Base-by-base conservation (phyloP, 30 jellyfish, hydroid and myxozoan species). In the Aurelia sp. region DNA sequence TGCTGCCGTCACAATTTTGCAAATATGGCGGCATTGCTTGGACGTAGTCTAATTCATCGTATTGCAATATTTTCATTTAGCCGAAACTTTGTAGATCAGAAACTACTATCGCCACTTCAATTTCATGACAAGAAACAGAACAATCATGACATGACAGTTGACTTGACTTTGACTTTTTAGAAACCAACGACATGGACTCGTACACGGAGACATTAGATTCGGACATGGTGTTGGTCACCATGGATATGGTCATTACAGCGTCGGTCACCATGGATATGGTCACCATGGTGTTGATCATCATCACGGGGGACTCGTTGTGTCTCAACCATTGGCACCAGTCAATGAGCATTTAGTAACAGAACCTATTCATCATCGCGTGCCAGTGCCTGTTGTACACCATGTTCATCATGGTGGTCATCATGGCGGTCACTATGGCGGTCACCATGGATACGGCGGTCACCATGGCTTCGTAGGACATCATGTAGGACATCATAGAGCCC, bases 121-220 rank as follows among this genome's bases (percentile, higher is more conserved):
- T 37, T 37, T 2, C 50, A 37, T 1, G 50, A 37, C 50, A 37
- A 7, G 50, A 37, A 35, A 37, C 50, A 37, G 50, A 37, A 7
- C 0, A 7, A 61, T 11, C 13, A 73, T 44, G 71, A 50, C 20
- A 73, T 30, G 71, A 50, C 41, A n/a, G 71, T 44, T 44, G 55
- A 44, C 55, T 7, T 41, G 8, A 44, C 55, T 44, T 44, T 44
- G 55, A 44, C 55, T 37, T 40, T 81, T 18, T 67, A 84, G 93
- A 11, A 62, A 84, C 44, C 93, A 84, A 73, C 76, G 93, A 71
- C 86, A 84, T 52, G 93, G 82, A 40, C 87, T 84, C 13, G 93
- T 35, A 5, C 78, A 81, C 23, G 90, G n/a, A 59, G 85, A 76
- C 40, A 62, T 58, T 70, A 86, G 92, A n/a, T 20, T 6, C 22